Percentiles rank a stretch among this genome's conserved stretches.
phyloP scores from a whole-genome alignment of 1,140 invertebrate genomes.

The Globodera ellingtonae region DNA sequence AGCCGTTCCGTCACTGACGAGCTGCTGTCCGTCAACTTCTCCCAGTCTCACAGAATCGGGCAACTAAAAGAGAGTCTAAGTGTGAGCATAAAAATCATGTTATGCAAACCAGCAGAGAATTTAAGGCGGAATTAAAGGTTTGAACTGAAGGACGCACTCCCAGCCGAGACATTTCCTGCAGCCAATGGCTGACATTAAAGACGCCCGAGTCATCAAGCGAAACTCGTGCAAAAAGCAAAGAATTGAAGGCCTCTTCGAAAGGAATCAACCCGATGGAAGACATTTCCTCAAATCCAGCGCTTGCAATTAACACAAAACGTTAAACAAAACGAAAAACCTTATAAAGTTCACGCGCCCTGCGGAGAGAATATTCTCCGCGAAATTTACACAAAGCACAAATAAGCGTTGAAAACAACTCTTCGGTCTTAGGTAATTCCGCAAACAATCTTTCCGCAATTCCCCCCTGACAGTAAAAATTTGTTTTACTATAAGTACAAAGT shows the following conservation, averaged over 20 bases:
- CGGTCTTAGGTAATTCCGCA: slow-evolving; percentile 36
- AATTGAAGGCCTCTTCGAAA: slow-evolving; percentile 25
- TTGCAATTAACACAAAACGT: not conserved
- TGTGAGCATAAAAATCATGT: not conserved
- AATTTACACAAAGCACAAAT: slow-evolving; percentile 48
- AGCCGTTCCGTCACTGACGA: not conserved
- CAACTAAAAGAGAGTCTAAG: not conserved
- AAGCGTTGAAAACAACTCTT: slow-evolving; percentile 40
- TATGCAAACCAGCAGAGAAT: not conserved
- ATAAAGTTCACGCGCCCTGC: not conserved
- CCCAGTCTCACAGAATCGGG: not conserved
- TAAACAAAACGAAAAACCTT: not conserved
- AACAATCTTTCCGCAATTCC: slow-evolving; percentile 48
- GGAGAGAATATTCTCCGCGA: not conserved
- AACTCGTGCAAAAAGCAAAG: slow-evolving; percentile 7
- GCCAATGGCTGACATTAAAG: slow-evolving; percentile 15
- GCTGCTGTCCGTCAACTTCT: not conserved
- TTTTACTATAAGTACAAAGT: slow-evolving; percentile 21
- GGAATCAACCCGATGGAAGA: slow-evolving; percentile 4
- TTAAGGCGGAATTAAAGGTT: slow-evolving; percentile 15
- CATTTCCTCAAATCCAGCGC: slow-evolving; percentile 10
- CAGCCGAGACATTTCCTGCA: slow-evolving; percentile 18
- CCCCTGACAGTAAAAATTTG: slow-evolving; percentile 9
- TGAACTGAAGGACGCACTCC: slow-evolving; percentile 2
- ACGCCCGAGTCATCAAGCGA: not conserved